Evolutionary conservation across 2,888 invertebrate genomes (phyloP).

Genomic region (Globia sparganii): DNA sequence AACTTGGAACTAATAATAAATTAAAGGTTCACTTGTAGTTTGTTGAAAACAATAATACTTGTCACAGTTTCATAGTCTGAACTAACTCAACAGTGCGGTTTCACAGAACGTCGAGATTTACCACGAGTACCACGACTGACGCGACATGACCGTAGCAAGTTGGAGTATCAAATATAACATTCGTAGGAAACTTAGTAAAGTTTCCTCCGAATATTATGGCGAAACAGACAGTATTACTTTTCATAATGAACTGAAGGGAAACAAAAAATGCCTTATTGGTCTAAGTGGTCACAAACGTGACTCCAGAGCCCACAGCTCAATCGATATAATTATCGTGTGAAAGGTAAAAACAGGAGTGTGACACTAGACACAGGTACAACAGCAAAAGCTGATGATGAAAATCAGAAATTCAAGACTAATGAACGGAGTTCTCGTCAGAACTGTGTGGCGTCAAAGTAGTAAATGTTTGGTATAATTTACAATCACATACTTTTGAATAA

Average conservation of each 20-base stretch:
- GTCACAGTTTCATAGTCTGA: slow-evolving; percentile 38
- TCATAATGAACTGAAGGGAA: background rate
- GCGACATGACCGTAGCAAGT: slow-evolving; percentile 37
- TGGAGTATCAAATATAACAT: slow-evolving; percentile 22
- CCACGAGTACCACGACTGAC: slow-evolving; percentile 43
- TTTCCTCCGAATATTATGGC: slow-evolving; percentile 22
- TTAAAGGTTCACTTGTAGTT: slow-evolving; percentile 33
- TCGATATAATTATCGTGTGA: background rate
- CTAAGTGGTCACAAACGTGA: background rate
- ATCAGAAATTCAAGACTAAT: no score
- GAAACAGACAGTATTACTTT: background rate
- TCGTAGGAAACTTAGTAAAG: slow-evolving; percentile 1
- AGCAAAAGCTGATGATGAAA: no score
- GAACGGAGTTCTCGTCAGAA: no score
- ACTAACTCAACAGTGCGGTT: slow-evolving; percentile 54
- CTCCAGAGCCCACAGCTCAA: background rate
- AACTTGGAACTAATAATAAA: slow-evolving; percentile 27
- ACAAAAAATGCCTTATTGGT: background rate
- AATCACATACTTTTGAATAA: no score
- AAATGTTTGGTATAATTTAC: no score
- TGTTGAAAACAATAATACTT: slow-evolving; percentile 45
- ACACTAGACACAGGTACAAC: no score
- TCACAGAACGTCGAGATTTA: slow-evolving; percentile 50
- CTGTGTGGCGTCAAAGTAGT: no score
- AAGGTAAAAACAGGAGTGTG: background rate